Base-by-base conservation (phyloP, 2,797 vertebrate species). In the Nyctibius grandis region DNA sequence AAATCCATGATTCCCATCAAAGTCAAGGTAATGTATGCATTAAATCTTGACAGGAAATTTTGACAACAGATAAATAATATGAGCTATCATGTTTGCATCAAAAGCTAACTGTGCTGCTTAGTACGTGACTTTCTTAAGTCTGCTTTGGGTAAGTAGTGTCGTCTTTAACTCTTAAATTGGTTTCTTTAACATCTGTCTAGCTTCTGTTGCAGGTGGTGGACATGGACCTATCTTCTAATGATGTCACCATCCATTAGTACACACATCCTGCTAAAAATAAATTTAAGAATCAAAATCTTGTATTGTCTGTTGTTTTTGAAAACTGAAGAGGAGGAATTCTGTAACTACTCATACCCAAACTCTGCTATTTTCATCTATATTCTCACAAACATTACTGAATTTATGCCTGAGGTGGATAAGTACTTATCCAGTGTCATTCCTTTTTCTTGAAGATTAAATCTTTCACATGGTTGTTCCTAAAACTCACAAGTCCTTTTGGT, bases 191-290 rank as follows among this genome's bases (percentile, higher is more conserved):
- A 42, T 98, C 97, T 99, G 64, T 98, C 95, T 95, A 99, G 98
- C 97, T 98, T 99, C 98, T 98, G 96, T 98, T 98, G 97, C 99
- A 99, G 99, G 98, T 98, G 68, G 91, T 98, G 98, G 97, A 97
- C 98, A 98, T 98, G 98, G 98, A 97, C 96, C 97, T 97, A 94
- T 94, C 98, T 97, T 97, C 98, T 98, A 96, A 91, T 50, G 95
- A 97, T 97, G 97, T 98, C 97, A 97, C 95, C 98, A 96, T 97
- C 90, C 97, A 79, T 98, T 98, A 98, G 97, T 96, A 97, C 97
- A 94, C 94, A 96, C 83, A 97, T 98, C 98, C 97, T 98, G 98
- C 97, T 98, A 98, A 98, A 98, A 98, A 98, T 98, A 98, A 98
- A 98, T 97, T 96, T 98, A 97, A 98, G 98, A 98, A 97, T 97